Percentiles rank a stretch among this genome's conserved stretches.
These are phyloP conservation scores for Delichon dasypus DNA, from an alignment of 2,797 vertebrate genomes.

Conservation along the genomic window DNA sequence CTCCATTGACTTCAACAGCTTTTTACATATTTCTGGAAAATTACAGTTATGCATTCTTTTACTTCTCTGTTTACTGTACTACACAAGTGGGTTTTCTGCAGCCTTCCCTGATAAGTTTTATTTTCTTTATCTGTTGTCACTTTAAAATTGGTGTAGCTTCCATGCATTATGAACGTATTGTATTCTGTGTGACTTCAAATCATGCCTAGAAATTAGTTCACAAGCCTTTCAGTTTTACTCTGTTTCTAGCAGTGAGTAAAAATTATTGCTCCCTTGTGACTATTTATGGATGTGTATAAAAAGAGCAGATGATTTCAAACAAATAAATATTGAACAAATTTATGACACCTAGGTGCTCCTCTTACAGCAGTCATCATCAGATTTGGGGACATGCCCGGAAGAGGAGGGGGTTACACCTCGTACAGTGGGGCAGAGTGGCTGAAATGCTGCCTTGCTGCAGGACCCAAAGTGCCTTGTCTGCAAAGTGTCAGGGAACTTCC, in stretches of 20 bases:
- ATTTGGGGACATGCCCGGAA: background rate
- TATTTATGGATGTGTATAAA: background rate
- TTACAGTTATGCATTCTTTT: background rate
- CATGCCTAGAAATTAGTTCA: background rate
- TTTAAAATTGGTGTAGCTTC: background rate
- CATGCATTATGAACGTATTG: background rate
- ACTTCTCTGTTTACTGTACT: background rate
- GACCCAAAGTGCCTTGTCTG: background rate
- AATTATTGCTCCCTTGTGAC: background rate
- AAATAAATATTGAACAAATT: background rate
- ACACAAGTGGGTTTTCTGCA: background rate
- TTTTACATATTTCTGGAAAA: background rate
- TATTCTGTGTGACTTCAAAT: background rate
- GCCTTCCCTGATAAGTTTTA: background rate
- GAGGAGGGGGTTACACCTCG: accelerated
- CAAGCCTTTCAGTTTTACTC: background rate
- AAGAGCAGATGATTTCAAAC: background rate
- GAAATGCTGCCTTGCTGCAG: background rate
- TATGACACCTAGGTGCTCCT: background rate
- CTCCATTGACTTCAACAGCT: background rate
- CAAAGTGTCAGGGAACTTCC: background rate
- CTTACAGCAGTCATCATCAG: accelerated
- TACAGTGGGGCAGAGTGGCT: background rate
- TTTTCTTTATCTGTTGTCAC: background rate
- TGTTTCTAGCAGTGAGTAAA: background rate